Percentiles rank a stretch among this genome's conserved stretches.
These are phyloP conservation scores for Gallinago media DNA, from an alignment of 2,113 vertebrate genomes.

Conservation along the genomic window DNA sequence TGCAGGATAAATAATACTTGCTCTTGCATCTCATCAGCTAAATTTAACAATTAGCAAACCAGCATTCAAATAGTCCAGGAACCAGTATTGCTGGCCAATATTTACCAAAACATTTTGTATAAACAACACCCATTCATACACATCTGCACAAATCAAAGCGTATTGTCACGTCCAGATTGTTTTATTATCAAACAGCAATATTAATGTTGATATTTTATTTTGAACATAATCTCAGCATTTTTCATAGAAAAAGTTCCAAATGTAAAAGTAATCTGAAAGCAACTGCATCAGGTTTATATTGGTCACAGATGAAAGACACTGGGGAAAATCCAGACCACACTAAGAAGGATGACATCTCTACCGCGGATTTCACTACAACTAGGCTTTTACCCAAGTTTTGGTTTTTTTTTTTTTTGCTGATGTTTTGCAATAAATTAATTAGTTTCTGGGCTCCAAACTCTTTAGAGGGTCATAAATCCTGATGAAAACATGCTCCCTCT, in stretches of 20 bases:
- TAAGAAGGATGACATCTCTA: background rate
- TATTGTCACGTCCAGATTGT: background rate
- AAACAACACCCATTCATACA: background rate
- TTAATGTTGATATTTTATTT: background rate
- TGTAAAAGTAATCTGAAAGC: background rate
- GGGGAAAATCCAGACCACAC: background rate
- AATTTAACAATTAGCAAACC: constrained; percentile 1
- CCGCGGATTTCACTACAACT: background rate
- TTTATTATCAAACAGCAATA: background rate
- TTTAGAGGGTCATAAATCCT: constrained; percentile 43
- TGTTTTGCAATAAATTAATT: constrained; percentile 24
- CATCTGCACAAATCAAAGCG: background rate
- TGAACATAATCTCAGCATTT: background rate
- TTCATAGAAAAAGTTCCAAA: background rate
- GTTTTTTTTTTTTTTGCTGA: background rate
- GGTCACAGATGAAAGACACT: background rate
- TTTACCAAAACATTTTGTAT: background rate
- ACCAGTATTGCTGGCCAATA: background rate
- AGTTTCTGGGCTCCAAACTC: background rate
- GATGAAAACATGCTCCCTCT: constrained; percentile 13
- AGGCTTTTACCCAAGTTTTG: background rate
- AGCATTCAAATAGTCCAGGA: background rate
- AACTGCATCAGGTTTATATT: background rate
- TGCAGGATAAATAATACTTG: background rate
- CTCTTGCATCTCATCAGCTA: background rate